Conservation (phyloP, 2,113 vertebrate species). For the Indri indri region DNA sequence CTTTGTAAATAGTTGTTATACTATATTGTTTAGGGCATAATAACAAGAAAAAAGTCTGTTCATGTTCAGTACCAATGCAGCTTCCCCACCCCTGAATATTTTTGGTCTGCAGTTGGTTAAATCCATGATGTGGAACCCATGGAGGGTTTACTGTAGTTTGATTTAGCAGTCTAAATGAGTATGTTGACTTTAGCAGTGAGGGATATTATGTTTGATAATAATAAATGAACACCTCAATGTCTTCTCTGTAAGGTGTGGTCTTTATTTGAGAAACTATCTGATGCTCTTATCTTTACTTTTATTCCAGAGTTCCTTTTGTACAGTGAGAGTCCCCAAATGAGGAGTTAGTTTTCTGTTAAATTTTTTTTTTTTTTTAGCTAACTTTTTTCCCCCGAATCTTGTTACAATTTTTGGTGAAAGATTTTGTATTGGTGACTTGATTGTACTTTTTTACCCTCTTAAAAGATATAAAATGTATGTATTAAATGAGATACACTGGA, state of each 20-base stretch:
- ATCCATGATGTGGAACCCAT: background rate
- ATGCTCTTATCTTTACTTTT: background rate
- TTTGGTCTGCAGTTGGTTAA: background rate
- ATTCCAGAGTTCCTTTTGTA: background rate
- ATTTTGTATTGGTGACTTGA: background rate
- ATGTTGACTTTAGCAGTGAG: background rate
- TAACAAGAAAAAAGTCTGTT: background rate
- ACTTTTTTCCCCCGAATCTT: background rate
- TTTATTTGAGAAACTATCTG: background rate
- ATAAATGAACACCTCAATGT: background rate
- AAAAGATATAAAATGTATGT: background rate
- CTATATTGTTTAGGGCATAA: background rate
- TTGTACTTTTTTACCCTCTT: background rate
- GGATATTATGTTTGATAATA: background rate
- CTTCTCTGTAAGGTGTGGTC: background rate
- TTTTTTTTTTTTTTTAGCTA: background rate
- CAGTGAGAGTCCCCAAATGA: background rate
- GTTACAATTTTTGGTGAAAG: background rate
- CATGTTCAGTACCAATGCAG: background rate
- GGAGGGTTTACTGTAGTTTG: background rate
- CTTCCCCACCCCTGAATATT: background rate
- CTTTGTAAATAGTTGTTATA: background rate
- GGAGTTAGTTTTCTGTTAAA: background rate
- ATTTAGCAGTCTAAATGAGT: background rate
- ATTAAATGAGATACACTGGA: background rate